Percentiles rank a stretch among this genome's conserved stretches.
Evolutionary conservation across 2,113 vertebrate species (phyloP).

Genomic region (Monopterus albus): DNA sequence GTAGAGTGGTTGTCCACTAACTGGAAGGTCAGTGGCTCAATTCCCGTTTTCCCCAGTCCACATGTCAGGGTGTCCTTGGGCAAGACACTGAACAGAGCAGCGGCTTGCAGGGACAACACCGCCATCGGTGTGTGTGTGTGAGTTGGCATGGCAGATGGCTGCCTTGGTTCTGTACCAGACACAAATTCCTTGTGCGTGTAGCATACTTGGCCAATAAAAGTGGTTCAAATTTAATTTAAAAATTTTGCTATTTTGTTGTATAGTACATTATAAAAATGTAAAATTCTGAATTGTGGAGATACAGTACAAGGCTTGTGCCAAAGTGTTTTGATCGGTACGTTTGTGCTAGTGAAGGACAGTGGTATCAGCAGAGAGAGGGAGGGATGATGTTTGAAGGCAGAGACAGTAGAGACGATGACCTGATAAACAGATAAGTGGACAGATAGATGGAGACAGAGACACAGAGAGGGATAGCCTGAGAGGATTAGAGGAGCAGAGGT

Average conservation of each 20-base stretch:
- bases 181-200: too few relatives aligned
- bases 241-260: background rate
- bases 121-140: too few relatives aligned
- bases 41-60: too few relatives aligned
- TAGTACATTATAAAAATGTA: background rate
- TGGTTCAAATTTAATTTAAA: too few relatives aligned
- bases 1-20: too few relatives aligned
- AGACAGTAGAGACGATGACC: conserved; percentile 64
- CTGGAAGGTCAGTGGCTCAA: too few relatives aligned
- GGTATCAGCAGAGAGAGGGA: conserved; percentile 22
- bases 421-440: conserved; percentile 71
- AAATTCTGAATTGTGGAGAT: background rate
- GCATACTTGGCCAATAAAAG: too few relatives aligned
- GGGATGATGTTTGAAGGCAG: conserved; percentile 31
- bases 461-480: conserved; percentile 56
- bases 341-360: conserved; percentile 50
- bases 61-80: too few relatives aligned
- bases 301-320: background rate
- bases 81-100: too few relatives aligned
- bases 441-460: conserved; percentile 58
- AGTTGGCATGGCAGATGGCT: too few relatives aligned
- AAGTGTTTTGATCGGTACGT: background rate
- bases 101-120: too few relatives aligned
- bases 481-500: conserved; percentile 73
- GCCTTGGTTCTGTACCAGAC: too few relatives aligned